These are phyloP conservation scores for Drosophila pectinifera DNA, from an alignment of 1,140 invertebrate species.

Conservation along the genomic window DNA sequence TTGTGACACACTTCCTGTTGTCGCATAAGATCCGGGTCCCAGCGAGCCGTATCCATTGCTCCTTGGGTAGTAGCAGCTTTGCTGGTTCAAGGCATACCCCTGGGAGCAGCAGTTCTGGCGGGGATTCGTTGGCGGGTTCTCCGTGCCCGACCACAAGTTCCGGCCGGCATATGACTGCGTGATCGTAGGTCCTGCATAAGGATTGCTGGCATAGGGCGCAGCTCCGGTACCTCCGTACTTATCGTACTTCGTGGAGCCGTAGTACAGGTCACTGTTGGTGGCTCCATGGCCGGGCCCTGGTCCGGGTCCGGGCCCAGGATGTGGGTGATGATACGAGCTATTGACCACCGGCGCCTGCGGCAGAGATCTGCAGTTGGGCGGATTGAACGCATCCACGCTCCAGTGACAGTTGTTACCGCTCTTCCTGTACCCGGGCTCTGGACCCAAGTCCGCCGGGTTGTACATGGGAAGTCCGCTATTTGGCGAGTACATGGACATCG, in stretches of 20 bases:
- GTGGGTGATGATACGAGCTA: conserved; percentile 40
- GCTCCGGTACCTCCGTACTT: conserved; percentile 50
- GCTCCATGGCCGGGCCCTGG: background rate
- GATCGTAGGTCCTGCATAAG: conserved; percentile 46
- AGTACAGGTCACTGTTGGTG: conserved; percentile 58
- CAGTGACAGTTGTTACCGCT: conserved; percentile 59
- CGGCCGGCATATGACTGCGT: conserved; percentile 44
- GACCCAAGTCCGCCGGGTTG: conserved; percentile 46
- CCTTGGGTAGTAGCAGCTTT: conserved; percentile 75
- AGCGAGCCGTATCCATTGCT: conserved; percentile 46
- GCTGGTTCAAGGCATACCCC: conserved; percentile 50
- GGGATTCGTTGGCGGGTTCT: conserved; percentile 15
- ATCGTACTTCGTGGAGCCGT: conserved; percentile 58
- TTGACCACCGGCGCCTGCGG: conserved; percentile 23
- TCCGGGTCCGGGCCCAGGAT: background rate
- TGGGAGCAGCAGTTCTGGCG: conserved; percentile 77
- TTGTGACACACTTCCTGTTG: conserved; percentile 21
- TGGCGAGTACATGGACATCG: conserved; percentile 62
- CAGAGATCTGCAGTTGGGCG: conserved; percentile 55
- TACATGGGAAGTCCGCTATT: conserved; percentile 53
- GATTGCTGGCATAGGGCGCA: conserved; percentile 40
- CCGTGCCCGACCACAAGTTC: conserved; percentile 51
- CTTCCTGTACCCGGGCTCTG: conserved; percentile 53
- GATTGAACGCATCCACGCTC: conserved; percentile 56
- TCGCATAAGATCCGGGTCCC: conserved; percentile 2